Percentiles rank a stretch among this genome's conserved stretches.
Conservation (phyloP, 1,140 invertebrate species). For the Paracyclopina nana region DNA sequence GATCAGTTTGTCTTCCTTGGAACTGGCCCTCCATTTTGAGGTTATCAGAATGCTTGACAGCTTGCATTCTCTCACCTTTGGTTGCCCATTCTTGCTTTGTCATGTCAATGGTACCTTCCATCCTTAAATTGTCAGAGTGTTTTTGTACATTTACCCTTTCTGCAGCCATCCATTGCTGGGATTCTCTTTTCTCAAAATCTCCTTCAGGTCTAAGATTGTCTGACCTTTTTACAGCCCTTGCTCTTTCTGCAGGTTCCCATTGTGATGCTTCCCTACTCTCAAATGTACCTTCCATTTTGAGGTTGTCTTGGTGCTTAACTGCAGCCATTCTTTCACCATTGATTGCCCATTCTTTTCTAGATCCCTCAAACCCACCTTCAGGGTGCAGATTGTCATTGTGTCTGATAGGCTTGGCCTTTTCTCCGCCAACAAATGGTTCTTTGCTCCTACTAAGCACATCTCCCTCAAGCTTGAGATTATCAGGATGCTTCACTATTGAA, state of each 20-base stretch:
- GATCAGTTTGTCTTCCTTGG: slow-evolving; percentile 28
- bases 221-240: slow-evolving; percentile 18
- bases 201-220: slow-evolving; percentile 23
- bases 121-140: slow-evolving; percentile 18
- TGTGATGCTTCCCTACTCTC: slow-evolving; percentile 20
- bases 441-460: slow-evolving; percentile 20
- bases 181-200: slow-evolving; percentile 19
- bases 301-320: slow-evolving; percentile 19
- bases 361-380: slow-evolving; percentile 36
- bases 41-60: slow-evolving; percentile 5
- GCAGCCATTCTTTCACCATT: slow-evolving; percentile 20
- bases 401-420: slow-evolving; percentile 26
- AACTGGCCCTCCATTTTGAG: slow-evolving; percentile 29
- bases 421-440: no score
- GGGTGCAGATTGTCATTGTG: slow-evolving; percentile 34
- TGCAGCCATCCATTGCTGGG: slow-evolving; percentile 16
- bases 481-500: slow-evolving; percentile 19
- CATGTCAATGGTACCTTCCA: slow-evolving; percentile 23
- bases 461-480: slow-evolving; percentile 23
- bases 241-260: slow-evolving; percentile 17
- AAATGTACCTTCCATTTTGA: slow-evolving; percentile 21
- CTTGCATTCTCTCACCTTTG: slow-evolving; percentile 15
- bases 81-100: slow-evolving; percentile 22
- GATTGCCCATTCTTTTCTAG: slow-evolving; percentile 11
- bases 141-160: slow-evolving; percentile 19